Evolutionary conservation across 2,113 vertebrate genomes (phyloP).

Genomic region (Dipodomys stephensi): DNA sequence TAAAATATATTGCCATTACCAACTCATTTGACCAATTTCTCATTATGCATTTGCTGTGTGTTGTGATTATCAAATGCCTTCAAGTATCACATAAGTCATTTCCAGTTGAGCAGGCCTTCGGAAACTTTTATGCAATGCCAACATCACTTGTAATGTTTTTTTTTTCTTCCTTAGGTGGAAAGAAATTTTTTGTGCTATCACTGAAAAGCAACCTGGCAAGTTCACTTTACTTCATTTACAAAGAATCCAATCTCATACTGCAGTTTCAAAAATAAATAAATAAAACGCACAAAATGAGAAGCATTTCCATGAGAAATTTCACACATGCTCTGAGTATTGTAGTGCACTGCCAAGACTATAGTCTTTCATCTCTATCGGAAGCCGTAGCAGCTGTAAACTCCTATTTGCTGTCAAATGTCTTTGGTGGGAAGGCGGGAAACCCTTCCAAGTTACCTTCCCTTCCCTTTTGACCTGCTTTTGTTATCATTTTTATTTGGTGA

Average conservation of each 20-base stretch:
- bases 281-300: slow-evolving; percentile 57
- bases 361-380: slow-evolving; percentile 70
- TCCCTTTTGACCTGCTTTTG: slow-evolving; percentile 45
- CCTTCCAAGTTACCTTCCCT: slow-evolving; percentile 55
- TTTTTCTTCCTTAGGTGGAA: slow-evolving; percentile 32
- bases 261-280: slow-evolving; percentile 62
- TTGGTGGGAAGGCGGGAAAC: slow-evolving; percentile 45
- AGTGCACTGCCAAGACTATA: slow-evolving; percentile 40
- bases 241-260: slow-evolving; percentile 51
- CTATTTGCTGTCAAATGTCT: slow-evolving; percentile 68
- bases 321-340: slow-evolving; percentile 61
- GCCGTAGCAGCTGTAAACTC: slow-evolving; percentile 45
- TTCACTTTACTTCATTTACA: slow-evolving; percentile 46
- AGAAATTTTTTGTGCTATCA: slow-evolving; percentile 48
- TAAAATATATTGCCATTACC: neutral
- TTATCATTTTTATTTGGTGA: slow-evolving; percentile 43
- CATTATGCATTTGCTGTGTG: slow-evolving; percentile 1
- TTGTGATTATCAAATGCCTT: slow-evolving; percentile 56
- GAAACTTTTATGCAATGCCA: slow-evolving; percentile 14
- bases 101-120: slow-evolving; percentile 4
- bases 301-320: slow-evolving; percentile 70
- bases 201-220: slow-evolving; percentile 47
- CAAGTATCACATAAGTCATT: neutral
- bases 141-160: slow-evolving; percentile 46
- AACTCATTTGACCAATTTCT: slow-evolving; percentile 55